These are phyloP conservation scores for Ictidomys tridecemlineatus DNA, from an alignment of 2,113 vertebrate species.

Conservation along the genomic window DNA sequence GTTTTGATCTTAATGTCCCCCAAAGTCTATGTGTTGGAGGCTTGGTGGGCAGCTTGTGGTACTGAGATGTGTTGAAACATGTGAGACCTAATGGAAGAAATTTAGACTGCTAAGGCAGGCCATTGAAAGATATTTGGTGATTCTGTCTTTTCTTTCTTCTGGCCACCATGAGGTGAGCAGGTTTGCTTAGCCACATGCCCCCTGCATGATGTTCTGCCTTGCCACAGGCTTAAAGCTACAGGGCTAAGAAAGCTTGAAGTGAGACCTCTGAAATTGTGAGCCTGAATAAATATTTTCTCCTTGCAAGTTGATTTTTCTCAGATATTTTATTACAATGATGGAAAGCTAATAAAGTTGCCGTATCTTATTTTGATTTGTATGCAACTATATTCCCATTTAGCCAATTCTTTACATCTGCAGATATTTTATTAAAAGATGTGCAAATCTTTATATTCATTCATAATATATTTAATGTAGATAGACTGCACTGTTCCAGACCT, in stretches of 20 bases:
- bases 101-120: too few relatives aligned
- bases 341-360: background rate
- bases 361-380: background rate
- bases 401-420: background rate
- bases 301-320: too few relatives aligned
- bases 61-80: background rate
- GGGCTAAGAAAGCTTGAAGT: background rate
- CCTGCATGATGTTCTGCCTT: background rate
- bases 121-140: background rate
- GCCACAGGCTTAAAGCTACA: background rate
- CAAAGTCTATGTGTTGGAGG: background rate
- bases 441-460: conserved; percentile 6
- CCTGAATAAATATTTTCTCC: background rate
- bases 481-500: background rate
- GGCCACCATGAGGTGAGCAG: background rate
- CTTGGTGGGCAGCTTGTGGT: background rate
- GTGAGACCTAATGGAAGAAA: background rate
- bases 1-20: background rate
- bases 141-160: background rate
- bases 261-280: background rate
- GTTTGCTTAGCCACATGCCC: too few relatives aligned
- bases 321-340: too few relatives aligned
- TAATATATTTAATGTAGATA: background rate
- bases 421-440: background rate
- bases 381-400: background rate